Evolutionary conservation across 2,797 vertebrate genomes (phyloP).

Genomic region (Etheostoma nigrum): DNA sequence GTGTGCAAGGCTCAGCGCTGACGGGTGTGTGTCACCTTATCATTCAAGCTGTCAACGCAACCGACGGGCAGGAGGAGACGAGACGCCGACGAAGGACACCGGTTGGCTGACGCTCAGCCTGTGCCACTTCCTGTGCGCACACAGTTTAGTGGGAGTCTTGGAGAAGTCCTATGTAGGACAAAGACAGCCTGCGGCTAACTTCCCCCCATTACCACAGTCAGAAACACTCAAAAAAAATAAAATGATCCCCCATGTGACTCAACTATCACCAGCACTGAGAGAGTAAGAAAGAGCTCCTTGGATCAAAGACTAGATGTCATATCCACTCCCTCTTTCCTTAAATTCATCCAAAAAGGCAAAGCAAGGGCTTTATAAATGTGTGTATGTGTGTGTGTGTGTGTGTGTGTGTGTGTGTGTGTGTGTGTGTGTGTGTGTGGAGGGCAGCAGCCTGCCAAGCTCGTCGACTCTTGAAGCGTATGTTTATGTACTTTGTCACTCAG

Average conservation of each 20-base stretch:
- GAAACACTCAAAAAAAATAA: slow-evolving; percentile 62
- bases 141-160: slow-evolving; percentile 57
- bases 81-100: slow-evolving; percentile 64
- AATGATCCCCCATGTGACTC: slow-evolving; percentile 71
- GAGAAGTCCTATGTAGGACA: slow-evolving; percentile 81
- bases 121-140: slow-evolving; percentile 64
- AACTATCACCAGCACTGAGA: slow-evolving; percentile 70
- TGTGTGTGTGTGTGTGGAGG: slow-evolving; percentile 59
- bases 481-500: slow-evolving; percentile 85
- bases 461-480: slow-evolving; percentile 73
- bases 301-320: slow-evolving; percentile 79
- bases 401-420: slow-evolving; percentile 64
- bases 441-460: slow-evolving; percentile 68
- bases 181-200: slow-evolving; percentile 73
- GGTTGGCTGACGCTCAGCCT: slow-evolving; percentile 66
- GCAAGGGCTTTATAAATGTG: slow-evolving; percentile 26
- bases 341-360: slow-evolving; percentile 65
- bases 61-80: slow-evolving; percentile 61
- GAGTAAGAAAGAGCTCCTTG: slow-evolving; percentile 60
- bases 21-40: slow-evolving; percentile 81
- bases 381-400: slow-evolving; percentile 26
- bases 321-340: slow-evolving; percentile 58
- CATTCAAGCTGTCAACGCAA: slow-evolving; percentile 75
- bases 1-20: slow-evolving; percentile 63
- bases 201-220: slow-evolving; percentile 70